These are phyloP conservation scores for Amphipyra tragopoginis DNA, from an alignment of 2,888 invertebrate genomes.

Conservation along the genomic window DNA sequence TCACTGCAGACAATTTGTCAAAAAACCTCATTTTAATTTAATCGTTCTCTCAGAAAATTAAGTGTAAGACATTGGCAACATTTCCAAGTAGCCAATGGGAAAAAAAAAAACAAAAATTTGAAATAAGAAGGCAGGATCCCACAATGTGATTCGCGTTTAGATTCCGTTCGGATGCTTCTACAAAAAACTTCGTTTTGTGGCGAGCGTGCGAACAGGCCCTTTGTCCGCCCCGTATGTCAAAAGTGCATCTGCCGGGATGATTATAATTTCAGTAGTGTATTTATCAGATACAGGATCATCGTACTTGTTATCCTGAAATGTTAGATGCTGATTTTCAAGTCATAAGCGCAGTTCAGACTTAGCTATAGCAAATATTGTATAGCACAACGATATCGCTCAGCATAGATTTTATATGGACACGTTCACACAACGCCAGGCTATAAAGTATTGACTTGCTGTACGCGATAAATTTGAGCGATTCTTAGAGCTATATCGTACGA, in stretches of 20 bases:
- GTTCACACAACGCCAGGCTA: too few relatives aligned
- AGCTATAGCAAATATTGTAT: too few relatives aligned
- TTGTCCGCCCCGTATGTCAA: conserved; percentile 78
- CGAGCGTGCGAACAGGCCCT: conserved; percentile 83
- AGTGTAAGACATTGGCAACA: conserved; percentile 56
- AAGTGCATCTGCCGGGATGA: conserved; percentile 81
- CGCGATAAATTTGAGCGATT: too few relatives aligned
- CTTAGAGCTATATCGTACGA: too few relatives aligned
- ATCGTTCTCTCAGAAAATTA: conserved; percentile 54
- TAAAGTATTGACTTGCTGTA: too few relatives aligned
- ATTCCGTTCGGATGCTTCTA: conserved; percentile 77
- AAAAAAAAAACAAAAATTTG: conserved; percentile 55
- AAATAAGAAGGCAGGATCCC: conserved; percentile 72
- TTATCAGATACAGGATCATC: conserved; percentile 50
- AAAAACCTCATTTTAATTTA: conserved; percentile 53
- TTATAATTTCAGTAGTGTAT: conserved; percentile 75
- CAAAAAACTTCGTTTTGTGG: conserved; percentile 80
- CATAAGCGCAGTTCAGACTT: conserved; percentile 28
- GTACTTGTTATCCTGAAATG: conserved; percentile 25
- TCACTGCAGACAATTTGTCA: conserved; percentile 32
- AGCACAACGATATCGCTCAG: too few relatives aligned
- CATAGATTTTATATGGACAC: too few relatives aligned
- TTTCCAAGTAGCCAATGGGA: conserved; percentile 51
- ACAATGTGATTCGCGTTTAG: conserved; percentile 83
- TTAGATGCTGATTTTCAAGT: conserved; percentile 28